These are phyloP conservation scores for Squalus acanthias DNA, from an alignment of 2,797 vertebrate species.

Conservation along the genomic window DNA sequence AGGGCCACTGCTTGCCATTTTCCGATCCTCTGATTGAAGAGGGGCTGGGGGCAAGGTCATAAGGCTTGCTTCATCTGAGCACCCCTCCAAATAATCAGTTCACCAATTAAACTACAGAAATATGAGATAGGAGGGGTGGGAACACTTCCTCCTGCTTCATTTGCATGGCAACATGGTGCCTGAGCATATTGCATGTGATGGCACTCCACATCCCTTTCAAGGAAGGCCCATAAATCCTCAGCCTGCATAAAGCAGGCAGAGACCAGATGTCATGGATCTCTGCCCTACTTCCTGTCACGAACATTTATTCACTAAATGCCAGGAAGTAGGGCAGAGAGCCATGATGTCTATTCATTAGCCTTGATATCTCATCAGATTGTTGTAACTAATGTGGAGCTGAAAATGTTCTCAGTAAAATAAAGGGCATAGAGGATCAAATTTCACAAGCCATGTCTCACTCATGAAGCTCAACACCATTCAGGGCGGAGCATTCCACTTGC, in stretches of 20 bases:
- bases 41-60: background rate
- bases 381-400: background rate
- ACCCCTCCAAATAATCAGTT: background rate
- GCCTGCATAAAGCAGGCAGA: background rate
- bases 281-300: background rate
- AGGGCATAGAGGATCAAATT: background rate
- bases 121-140: background rate
- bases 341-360: background rate
- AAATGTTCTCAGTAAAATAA: background rate
- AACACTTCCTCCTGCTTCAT: background rate
- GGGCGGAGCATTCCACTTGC: background rate
- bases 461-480: background rate
- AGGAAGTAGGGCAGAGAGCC: background rate
- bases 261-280: background rate
- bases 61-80: background rate
- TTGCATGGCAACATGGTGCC: background rate
- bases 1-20: background rate
- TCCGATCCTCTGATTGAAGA: background rate
- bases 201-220: no score
- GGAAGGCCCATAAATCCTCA: background rate
- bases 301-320: background rate
- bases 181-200: no score
- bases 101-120: background rate
- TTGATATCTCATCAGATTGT: background rate
- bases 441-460: background rate